These are phyloP conservation scores for Xerus rutilus DNA, from an alignment of 2,797 vertebrate species.

Conservation along the genomic window DNA sequence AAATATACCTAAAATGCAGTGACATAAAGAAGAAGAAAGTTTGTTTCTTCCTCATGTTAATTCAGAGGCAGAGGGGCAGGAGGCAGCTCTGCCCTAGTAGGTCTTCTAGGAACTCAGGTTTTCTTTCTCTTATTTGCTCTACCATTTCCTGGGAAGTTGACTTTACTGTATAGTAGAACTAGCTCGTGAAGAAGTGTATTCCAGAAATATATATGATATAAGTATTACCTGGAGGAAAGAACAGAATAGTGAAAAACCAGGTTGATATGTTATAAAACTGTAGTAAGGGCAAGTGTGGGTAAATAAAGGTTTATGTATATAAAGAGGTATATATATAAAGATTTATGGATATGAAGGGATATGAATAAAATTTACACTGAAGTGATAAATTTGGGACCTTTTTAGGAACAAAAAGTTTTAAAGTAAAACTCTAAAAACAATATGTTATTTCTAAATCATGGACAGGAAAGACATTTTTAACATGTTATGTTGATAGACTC, in stretches of 20 bases:
- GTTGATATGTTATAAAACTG: not conserved
- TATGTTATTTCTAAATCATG: not conserved
- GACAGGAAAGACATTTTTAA: not conserved
- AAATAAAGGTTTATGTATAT: no score
- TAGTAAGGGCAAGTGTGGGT: no score
- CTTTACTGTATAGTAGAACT: not conserved
- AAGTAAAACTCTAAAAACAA: conserved; percentile 37
- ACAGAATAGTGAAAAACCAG: not conserved
- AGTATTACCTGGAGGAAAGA: not conserved
- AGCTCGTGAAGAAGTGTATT: not conserved
- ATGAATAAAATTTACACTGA: not conserved
- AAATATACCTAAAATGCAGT: not conserved
- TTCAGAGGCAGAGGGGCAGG: not conserved
- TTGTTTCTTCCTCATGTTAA: not conserved
- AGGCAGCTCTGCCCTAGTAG: not conserved
- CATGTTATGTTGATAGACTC: not conserved
- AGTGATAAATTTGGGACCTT: not conserved
- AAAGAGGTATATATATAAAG: not conserved
- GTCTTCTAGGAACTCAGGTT: not conserved
- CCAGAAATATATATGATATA: not conserved
- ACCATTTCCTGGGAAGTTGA: not conserved
- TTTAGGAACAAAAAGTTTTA: conserved; percentile 18
- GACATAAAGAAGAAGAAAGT: not conserved
- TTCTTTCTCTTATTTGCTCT: not conserved
- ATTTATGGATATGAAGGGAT: not conserved